Evolutionary conservation across 2,113 vertebrate species (phyloP).

Genomic region (Hylia prasina): DNA sequence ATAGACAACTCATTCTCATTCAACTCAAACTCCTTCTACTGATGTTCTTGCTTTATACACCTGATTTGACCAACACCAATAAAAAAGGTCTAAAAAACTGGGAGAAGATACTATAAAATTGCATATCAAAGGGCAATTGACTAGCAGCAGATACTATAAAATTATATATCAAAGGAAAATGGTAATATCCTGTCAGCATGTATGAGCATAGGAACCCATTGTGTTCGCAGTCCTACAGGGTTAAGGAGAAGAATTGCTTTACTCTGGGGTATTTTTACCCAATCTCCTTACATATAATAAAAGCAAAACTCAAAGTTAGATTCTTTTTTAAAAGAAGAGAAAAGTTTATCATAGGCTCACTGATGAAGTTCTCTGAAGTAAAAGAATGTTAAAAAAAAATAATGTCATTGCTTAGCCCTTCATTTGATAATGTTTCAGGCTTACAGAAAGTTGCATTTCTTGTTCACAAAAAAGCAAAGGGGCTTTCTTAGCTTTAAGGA

Average conservation of each 20-base stretch:
- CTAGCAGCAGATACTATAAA: constrained; percentile 14
- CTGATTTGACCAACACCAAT: not conserved
- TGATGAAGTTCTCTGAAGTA: not conserved
- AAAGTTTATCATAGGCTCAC: not conserved
- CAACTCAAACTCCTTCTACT: not conserved
- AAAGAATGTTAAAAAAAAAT: not conserved
- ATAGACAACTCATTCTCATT: not conserved
- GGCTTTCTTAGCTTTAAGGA: not conserved
- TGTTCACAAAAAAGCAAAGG: not conserved
- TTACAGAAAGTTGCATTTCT: not conserved
- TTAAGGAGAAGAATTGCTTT: not conserved
- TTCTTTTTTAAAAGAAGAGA: not conserved
- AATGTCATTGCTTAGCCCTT: not conserved
- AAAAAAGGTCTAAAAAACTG: not conserved
- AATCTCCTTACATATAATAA: not conserved
- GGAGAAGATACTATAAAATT: not conserved
- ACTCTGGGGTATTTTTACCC: not conserved
- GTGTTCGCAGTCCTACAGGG: not conserved
- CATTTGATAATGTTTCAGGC: not conserved
- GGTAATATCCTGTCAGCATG: not conserved
- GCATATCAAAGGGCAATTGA: constrained; percentile 1
- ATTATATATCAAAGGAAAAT: not conserved
- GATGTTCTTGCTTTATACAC: not conserved
- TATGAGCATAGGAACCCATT: not conserved
- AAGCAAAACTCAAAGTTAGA: not conserved